Percentiles rank a stretch among this genome's conserved stretches.
These are phyloP conservation scores for Rhinopomastus cyanomelas DNA, from an alignment of 2,113 vertebrate genomes.

Conservation along the genomic window DNA sequence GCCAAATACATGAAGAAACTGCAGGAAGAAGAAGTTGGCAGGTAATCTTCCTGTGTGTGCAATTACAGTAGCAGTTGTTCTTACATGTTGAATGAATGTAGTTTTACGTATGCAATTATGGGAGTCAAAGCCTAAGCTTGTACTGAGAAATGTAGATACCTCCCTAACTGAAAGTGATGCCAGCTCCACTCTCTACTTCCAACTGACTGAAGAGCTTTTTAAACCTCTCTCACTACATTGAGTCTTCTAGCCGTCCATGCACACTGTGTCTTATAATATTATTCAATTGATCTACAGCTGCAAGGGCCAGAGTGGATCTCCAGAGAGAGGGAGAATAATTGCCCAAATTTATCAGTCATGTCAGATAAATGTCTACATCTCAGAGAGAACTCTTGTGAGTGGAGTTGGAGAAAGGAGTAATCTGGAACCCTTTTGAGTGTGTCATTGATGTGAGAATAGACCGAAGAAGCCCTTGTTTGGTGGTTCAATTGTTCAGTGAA, in stretches of 20 bases:
- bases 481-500: conserved; percentile 52
- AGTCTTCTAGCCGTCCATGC: conserved; percentile 46
- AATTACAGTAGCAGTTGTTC: conserved; percentile 24
- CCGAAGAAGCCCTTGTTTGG: conserved; percentile 41
- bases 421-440: conserved; percentile 55
- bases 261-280: conserved; percentile 33
- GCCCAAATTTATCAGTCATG: conserved; percentile 39
- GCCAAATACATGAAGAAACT: not conserved
- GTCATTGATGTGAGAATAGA: conserved; percentile 34
- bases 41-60: not conserved
- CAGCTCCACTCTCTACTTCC: conserved; percentile 8
- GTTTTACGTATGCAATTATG: conserved; percentile 37
- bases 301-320: conserved; percentile 47
- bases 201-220: conserved; percentile 47
- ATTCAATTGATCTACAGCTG: conserved; percentile 42
- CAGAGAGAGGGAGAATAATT: conserved; percentile 40
- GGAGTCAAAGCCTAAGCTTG: conserved; percentile 37
- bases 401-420: conserved; percentile 43
- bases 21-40: not conserved
- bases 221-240: conserved; percentile 18
- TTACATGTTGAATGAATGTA: not conserved
- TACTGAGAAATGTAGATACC: not conserved
- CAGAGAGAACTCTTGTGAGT: conserved; percentile 26
- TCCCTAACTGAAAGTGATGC: conserved; percentile 11
- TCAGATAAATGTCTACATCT: conserved; percentile 50